phyloP scores from a whole-genome alignment of 2,113 vertebrate genomes.

The Ictidomys tridecemlineatus region DNA sequence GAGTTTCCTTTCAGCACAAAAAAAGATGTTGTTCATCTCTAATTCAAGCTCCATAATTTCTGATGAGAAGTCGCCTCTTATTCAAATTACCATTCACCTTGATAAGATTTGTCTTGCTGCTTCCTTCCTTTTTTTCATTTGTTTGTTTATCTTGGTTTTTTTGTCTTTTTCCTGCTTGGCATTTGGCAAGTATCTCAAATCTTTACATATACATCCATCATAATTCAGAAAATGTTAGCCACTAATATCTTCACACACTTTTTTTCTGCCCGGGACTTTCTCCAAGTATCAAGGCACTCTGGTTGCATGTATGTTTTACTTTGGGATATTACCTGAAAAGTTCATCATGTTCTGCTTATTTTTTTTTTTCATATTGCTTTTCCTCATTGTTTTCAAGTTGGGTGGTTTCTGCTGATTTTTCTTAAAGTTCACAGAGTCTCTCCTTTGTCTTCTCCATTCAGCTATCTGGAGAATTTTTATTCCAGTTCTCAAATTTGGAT shows the following conservation, averaged over 20 bases:
- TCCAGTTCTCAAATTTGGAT: background rate
- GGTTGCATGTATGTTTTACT: fast-evolving
- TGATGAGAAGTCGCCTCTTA: background rate
- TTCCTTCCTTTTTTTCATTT: too few species aligned
- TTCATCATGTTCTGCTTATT: background rate
- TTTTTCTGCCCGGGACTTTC: background rate
- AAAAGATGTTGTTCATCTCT: background rate
- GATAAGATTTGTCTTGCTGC: background rate
- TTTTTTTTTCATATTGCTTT: background rate
- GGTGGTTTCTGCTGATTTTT: background rate
- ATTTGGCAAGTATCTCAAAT: background rate
- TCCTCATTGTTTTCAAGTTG: background rate
- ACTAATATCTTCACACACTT: background rate
- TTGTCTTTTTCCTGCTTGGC: background rate
- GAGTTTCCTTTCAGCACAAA: background rate
- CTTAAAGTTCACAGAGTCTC: background rate
- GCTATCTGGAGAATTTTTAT: background rate
- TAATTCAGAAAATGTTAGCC: background rate
- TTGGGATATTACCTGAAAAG: background rate
- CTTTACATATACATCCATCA: background rate
- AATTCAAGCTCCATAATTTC: background rate
- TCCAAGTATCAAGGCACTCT: background rate
- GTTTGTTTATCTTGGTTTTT: background rate
- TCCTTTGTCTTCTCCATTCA: background rate
- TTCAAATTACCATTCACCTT: background rate